Evolutionary conservation across 1,140 invertebrate genomes (phyloP).

Genomic region (Ceratosolen fusciceps): DNA sequence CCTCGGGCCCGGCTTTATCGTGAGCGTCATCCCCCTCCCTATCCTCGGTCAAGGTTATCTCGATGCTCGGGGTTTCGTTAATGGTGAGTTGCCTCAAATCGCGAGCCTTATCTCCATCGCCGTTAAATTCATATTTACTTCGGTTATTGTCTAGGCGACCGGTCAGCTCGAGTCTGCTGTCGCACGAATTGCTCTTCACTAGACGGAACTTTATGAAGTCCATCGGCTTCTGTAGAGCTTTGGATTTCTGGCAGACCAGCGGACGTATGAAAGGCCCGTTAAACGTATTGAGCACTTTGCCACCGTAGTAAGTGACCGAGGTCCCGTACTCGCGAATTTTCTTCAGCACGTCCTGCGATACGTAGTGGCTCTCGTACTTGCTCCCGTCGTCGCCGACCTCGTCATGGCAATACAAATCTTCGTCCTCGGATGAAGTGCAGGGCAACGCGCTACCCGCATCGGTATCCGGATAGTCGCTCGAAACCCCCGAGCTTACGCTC

Average conservation of each 20-base stretch:
- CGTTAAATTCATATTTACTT: slow-evolving; percentile 50
- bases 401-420: slow-evolving; percentile 58
- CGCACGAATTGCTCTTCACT: slow-evolving; percentile 88
- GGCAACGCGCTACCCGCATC: slow-evolving; percentile 67
- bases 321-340: slow-evolving; percentile 89
- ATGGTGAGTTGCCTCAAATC: slow-evolving; percentile 63
- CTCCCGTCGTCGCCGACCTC: slow-evolving; percentile 55
- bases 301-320: slow-evolving; percentile 88
- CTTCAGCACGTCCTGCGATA: slow-evolving; percentile 84
- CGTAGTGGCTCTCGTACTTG: slow-evolving; percentile 74
- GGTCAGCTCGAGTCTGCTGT: slow-evolving; percentile 83
- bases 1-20: slow-evolving; percentile 37
- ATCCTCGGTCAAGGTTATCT: slow-evolving; percentile 58
- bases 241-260: slow-evolving; percentile 75
- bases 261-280: slow-evolving; percentile 76
- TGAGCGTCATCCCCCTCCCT: slow-evolving; percentile 52
- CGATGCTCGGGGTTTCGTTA: slow-evolving; percentile 64
- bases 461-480: slow-evolving; percentile 72
- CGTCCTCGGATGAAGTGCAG: slow-evolving; percentile 67
- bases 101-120: slow-evolving; percentile 36
- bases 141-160: slow-evolving; percentile 71
- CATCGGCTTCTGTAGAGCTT: slow-evolving; percentile 73
- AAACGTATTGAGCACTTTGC: slow-evolving; percentile 81
- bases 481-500: slow-evolving; percentile 72
- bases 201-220: slow-evolving; percentile 80